Percentiles rank a stretch among this genome's conserved stretches.
phyloP scores from a whole-genome alignment of 2,888 invertebrate species.

The Machimus atricapillus region DNA sequence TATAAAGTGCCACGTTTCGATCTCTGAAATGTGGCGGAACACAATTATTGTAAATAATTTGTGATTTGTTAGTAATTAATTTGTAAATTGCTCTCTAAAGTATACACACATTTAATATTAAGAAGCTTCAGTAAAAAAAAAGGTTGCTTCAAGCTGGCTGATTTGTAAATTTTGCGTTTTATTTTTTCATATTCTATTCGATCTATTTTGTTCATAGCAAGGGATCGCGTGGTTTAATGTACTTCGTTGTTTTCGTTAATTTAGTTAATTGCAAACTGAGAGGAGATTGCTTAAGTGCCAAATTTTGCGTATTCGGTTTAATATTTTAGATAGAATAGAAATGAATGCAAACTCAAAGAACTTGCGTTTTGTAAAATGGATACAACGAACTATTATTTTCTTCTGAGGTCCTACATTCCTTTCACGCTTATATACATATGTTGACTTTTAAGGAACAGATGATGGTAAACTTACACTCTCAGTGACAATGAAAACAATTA shows the following conservation, averaged over 20 bases:
- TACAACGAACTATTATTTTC: background rate
- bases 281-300: background rate
- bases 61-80: slow-evolving; percentile 1
- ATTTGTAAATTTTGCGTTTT: slow-evolving; percentile 4
- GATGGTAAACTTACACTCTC: background rate
- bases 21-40: background rate
- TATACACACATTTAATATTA: background rate
- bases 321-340: background rate
- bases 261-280: background rate
- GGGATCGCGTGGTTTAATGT: background rate
- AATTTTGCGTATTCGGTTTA: background rate
- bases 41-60: slow-evolving; percentile 16
- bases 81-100: slow-evolving; percentile 11
- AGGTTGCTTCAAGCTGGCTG: background rate
- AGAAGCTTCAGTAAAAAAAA: background rate
- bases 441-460: background rate
- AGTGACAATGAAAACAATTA: background rate
- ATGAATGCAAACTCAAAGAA: background rate
- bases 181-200: background rate
- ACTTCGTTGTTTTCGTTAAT: background rate
- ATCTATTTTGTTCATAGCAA: background rate
- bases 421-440: background rate
- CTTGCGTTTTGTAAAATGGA: background rate
- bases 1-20: background rate
- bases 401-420: background rate